These are phyloP conservation scores for Drosophila pruinosa DNA, from an alignment of 1,140 invertebrate genomes.

Conservation along the genomic window DNA sequence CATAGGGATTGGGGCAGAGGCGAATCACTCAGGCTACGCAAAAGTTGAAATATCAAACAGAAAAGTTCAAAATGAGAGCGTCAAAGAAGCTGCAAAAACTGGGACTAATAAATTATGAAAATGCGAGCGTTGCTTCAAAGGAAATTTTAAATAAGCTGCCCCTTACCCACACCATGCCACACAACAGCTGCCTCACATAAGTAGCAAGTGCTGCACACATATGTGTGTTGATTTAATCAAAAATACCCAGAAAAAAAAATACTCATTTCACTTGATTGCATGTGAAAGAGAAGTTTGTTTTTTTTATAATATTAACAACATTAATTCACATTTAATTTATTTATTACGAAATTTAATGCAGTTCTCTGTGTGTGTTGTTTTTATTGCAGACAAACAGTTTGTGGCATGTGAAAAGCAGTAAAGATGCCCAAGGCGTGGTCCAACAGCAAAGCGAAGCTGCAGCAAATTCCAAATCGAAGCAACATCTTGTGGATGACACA, in stretches of 20 bases:
- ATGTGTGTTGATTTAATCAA: background rate
- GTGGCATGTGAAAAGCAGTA: slow-evolving; percentile 44
- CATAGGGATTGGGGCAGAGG: background rate
- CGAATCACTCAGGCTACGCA: background rate
- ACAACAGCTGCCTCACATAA: background rate
- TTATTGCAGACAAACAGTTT: slow-evolving; percentile 61
- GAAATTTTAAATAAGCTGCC: slow-evolving; percentile 45
- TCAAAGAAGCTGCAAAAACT: slow-evolving; percentile 9
- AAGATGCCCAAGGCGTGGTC: slow-evolving; percentile 48
- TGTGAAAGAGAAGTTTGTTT: background rate
- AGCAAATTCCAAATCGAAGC: slow-evolving; percentile 15
- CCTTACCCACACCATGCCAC: background rate
- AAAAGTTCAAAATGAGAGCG: slow-evolving; percentile 32
- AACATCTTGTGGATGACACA: slow-evolving; percentile 31
- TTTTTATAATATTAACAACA: background rate
- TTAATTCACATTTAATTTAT: background rate
- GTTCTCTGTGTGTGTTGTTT: background rate
- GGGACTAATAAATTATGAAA: slow-evolving; percentile 62
- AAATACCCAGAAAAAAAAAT: background rate
- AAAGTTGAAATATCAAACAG: slow-evolving; percentile 27
- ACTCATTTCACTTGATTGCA: background rate
- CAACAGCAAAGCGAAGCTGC: slow-evolving; percentile 40
- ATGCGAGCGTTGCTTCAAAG: slow-evolving; percentile 41
- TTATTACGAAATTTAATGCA: background rate
- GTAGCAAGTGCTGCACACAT: background rate